Evolutionary conservation across 2,797 vertebrate species (phyloP), one percentile per base, ranked within the genome.

Genomic region (Cirrhinus mrigala): DNA sequence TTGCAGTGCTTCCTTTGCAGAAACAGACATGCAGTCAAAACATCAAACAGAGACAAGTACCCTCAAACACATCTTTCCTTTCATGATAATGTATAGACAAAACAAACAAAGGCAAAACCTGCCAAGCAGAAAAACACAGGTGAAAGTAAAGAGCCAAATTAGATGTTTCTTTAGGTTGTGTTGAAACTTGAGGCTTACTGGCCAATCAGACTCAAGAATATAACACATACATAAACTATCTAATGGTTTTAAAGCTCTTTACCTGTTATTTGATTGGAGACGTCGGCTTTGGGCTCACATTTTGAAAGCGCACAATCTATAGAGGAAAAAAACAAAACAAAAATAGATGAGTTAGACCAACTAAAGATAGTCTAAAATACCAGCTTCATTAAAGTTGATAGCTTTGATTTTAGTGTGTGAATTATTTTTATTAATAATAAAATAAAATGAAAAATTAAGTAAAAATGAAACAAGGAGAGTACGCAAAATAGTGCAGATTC

Each of bases 201-300:
- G n/a, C 50, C 46, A 84, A 56, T 77, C 60, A 16, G 29, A 66
- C 14, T 40, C 20, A 76, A 84, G 6, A 54, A 78, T 52, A 44
- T 6, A 18, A 7, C 29, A 46, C 22, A n/a, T 37, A 40, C 6
- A 75, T 52, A 37, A 77, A 68, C 46, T 54, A 44, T 9, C 14
- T 37, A n/a, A 54, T 3, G 16, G 14, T 50, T 74, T 56, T 24
- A 16, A 37, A 15, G 48, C 22, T 40, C 8, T 79, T 82, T 89
- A 91, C 91, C 91, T 89, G 84, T 87, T 86, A 85, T 89, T 44
- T 91, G 91, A 90, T 89, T 90, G 83, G 90, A 86, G 27, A 88
- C 83, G 33, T 90, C 91, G 18, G 79, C 86, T 87, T 87, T 91
- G 29, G 86, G 84, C 84, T 91, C 91, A 88, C 88, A 88, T 89